Evolutionary conservation across 2,888 invertebrate genomes (phyloP), one percentile per base, ranked within the genome.

Genomic region (Cheilosia vulpina): DNA sequence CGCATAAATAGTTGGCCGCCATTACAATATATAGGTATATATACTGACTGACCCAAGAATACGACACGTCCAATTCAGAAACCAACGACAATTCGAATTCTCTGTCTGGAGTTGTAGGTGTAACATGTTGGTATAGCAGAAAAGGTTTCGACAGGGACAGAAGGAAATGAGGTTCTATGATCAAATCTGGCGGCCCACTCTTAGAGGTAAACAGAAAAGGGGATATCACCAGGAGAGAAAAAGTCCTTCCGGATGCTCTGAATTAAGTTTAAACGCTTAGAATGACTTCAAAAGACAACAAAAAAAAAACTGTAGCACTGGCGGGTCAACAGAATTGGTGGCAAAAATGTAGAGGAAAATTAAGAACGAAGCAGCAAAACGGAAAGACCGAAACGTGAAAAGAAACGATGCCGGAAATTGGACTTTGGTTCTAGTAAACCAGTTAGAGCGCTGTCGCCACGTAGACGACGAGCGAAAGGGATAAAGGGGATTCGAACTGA

Each of bases 181-280:
- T 84, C 75, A 79, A 79, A 84, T 84, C 69, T 79, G 68, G 63
- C 17, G 52, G 24, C 38, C 71, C 57, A 57, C 63, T 57, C 17
- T 41, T 41, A 62, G 47, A 38, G 66, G 15, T 53, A 71, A 58
- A 65, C 17, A 4, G 11, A 34, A 72, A 72, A 62, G 52, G 19
- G 17, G 21, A 76, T 52, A 71, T 81, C 45, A 11, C 58, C 58
- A 38, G 52, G 38, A 38, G 47, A 27, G n/a, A 17, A 7, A 45
- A 55, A 52, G 31, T 41, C 19, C 45, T 60, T 47, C 41, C 69
- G 58, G 75, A 75, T 71, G 47, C 60, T 43, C 47, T 77, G 77
- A 58, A 82, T 82, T 68, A 72, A 72, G 77, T 77, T 68, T 83
- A 83, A 83, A 77, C 82, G 72, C 72, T 77, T 77, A 66, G 66